phyloP scores from a whole-genome alignment of 2,797 vertebrate genomes.

The Karalla daura region DNA sequence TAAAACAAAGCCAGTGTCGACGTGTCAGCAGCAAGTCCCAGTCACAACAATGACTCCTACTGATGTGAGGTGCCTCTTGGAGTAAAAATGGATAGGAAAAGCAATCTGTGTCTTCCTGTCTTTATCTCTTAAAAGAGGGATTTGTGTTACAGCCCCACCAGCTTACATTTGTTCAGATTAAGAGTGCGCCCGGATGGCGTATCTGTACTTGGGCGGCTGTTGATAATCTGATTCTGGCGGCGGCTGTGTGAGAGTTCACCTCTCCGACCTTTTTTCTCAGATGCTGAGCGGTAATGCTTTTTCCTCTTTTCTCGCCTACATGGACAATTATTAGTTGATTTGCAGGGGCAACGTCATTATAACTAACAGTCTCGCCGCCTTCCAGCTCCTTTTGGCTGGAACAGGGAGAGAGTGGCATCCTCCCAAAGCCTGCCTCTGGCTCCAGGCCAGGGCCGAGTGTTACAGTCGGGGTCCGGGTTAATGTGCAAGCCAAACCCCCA shows the following conservation, averaged over 20 bases:
- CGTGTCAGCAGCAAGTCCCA: constrained; percentile 53
- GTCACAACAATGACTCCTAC: constrained; percentile 58
- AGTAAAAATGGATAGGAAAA: constrained; percentile 65
- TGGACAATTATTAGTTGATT: constrained; percentile 29
- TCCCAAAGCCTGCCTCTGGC: constrained; percentile 38
- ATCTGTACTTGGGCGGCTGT: constrained; percentile 47
- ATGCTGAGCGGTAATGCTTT: constrained; percentile 12
- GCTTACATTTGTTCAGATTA: constrained; percentile 81
- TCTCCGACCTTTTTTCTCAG: constrained; percentile 59
- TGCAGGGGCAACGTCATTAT: constrained; percentile 23
- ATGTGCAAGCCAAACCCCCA: constrained; percentile 36
- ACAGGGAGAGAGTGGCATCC: constrained; percentile 34
- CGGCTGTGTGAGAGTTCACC: constrained; percentile 33
- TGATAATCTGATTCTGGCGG: constrained; percentile 56
- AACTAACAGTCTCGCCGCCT: constrained; percentile 16
- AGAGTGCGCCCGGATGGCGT: constrained; percentile 64
- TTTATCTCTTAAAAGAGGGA: constrained; percentile 82
- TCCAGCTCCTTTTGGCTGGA: constrained; percentile 28
- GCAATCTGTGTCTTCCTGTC: constrained; percentile 74
- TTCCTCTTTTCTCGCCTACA: constrained; percentile 5
- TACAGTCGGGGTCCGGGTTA: constrained; percentile 40
- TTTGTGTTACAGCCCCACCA: constrained; percentile 75
- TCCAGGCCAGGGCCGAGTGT: constrained; percentile 31
- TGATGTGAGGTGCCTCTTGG: constrained; percentile 70
- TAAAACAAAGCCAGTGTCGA: constrained; percentile 62